Evolutionary conservation across 2,888 invertebrate genomes (phyloP).

Genomic region (Chironomus tentans): DNA sequence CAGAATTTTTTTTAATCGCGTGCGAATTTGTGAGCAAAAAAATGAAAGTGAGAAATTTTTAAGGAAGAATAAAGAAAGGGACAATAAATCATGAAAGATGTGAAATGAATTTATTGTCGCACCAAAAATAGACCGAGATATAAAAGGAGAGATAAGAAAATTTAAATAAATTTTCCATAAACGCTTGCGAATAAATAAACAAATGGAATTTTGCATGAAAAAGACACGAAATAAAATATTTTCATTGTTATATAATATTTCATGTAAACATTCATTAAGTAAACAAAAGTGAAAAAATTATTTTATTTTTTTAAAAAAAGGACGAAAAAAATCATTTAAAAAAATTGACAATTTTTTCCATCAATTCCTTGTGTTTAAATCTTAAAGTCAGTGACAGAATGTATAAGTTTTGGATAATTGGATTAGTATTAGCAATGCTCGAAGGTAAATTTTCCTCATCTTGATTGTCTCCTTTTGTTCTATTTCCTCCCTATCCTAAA

Average conservation of each 20-base stretch:
- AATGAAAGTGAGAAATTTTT: not conserved
- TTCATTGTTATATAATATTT: conserved; percentile 6
- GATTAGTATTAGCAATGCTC: conserved; percentile 22
- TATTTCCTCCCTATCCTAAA: not conserved
- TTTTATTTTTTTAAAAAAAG: not conserved
- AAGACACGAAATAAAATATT: not conserved
- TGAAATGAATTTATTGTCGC: no score
- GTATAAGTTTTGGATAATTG: conserved; percentile 25
- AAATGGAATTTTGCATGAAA: no score
- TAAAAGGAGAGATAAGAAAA: no score
- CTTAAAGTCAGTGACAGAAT: not conserved
- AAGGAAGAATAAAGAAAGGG: not conserved
- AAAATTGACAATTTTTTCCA: not conserved
- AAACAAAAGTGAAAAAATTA: not conserved
- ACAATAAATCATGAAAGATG: no score
- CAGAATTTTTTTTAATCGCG: not conserved
- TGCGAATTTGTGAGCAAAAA: not conserved
- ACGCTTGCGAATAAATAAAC: no score
- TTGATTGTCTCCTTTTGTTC: not conserved
- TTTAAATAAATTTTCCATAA: no score
- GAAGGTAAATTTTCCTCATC: conserved; percentile 7
- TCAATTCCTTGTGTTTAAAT: not conserved
- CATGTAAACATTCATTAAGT: not conserved
- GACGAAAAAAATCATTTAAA: not conserved
- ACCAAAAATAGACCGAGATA: no score